These are phyloP conservation scores for Phyllostomus discolor DNA, from an alignment of 2,113 vertebrate species.

Conservation along the genomic window DNA sequence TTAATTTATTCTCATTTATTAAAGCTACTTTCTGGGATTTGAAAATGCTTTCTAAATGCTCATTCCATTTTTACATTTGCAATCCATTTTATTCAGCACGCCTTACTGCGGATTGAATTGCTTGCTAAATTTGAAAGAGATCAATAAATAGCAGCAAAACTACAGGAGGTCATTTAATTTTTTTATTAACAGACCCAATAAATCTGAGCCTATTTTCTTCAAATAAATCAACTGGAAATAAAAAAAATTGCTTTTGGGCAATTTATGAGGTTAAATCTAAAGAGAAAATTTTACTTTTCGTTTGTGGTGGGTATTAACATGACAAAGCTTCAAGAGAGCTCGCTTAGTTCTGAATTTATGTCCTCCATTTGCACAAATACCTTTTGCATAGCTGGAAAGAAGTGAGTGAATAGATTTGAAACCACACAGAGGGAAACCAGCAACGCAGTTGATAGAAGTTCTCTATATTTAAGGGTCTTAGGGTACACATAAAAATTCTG, in stretches of 20 bases:
- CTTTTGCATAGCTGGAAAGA: not conserved
- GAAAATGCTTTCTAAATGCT: conserved; percentile 67
- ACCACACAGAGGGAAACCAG: not conserved
- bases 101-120: conserved; percentile 57
- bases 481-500: not conserved
- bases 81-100: conserved; percentile 60
- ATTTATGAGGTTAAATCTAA: conserved; percentile 68
- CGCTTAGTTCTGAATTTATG: conserved; percentile 42
- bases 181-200: conserved; percentile 57
- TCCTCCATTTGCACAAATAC: conserved; percentile 41
- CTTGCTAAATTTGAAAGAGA: conserved; percentile 69
- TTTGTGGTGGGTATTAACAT: conserved; percentile 53
- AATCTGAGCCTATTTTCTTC: conserved; percentile 67
- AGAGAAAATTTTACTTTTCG: conserved; percentile 70
- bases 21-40: conserved; percentile 63
- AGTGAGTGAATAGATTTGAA: conserved; percentile 9
- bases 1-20: conserved; percentile 70
- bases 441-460: not conserved
- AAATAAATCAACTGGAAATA: conserved; percentile 56
- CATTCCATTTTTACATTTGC: conserved; percentile 53
- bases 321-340: conserved; percentile 51
- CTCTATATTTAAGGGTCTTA: not conserved
- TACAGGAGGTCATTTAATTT: conserved; percentile 62
- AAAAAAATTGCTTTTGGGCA: conserved; percentile 56
- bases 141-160: conserved; percentile 68